Conservation (phyloP, 1,140 invertebrate genomes). For the Drosophila neocordata region DNA sequence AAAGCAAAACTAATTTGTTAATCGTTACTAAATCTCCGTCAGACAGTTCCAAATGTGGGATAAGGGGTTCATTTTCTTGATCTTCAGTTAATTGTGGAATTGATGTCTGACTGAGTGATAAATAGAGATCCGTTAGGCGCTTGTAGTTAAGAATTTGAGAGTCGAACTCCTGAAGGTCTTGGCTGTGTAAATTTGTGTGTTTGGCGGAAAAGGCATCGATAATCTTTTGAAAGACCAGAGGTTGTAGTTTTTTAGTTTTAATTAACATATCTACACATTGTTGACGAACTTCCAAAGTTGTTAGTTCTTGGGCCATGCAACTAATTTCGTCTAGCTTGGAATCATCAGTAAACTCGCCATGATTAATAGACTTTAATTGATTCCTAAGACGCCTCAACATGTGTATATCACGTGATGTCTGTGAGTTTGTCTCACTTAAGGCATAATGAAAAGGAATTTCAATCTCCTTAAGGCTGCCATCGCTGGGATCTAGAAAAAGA, state of each 20-base stretch:
- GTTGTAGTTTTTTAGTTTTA: conserved; percentile 83
- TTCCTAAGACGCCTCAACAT: conserved; percentile 91
- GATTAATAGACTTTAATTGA: conserved; percentile 85
- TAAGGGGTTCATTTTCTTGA: conserved; percentile 28
- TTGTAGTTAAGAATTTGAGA: conserved; percentile 69
- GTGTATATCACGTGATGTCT: conserved; percentile 93
- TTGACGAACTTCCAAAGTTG: conserved; percentile 88
- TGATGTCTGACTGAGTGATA: conserved; percentile 38
- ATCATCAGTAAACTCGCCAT: conserved; percentile 42
- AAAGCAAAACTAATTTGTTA: conserved; percentile 72
- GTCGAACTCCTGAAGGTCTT: conserved; percentile 40
- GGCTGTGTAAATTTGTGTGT: neutral
- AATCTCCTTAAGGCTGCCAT: conserved; percentile 90
- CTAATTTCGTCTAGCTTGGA: conserved; percentile 64
- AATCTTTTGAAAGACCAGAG: conserved; percentile 65
- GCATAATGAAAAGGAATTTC: conserved; percentile 95
- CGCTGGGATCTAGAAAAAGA: conserved; percentile 92
- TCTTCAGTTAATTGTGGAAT: neutral
- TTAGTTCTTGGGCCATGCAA: conserved; percentile 86
- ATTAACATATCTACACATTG: conserved; percentile 89
- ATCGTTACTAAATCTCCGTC: conserved; percentile 76
- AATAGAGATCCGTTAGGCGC: conserved; percentile 66
- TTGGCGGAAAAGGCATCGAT: conserved; percentile 49
- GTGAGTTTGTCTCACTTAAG: conserved; percentile 93
- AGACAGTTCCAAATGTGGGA: conserved; percentile 59